These are phyloP conservation scores for Parascotia fuliginaria DNA, from an alignment of 2,888 invertebrate genomes.

Conservation along the genomic window DNA sequence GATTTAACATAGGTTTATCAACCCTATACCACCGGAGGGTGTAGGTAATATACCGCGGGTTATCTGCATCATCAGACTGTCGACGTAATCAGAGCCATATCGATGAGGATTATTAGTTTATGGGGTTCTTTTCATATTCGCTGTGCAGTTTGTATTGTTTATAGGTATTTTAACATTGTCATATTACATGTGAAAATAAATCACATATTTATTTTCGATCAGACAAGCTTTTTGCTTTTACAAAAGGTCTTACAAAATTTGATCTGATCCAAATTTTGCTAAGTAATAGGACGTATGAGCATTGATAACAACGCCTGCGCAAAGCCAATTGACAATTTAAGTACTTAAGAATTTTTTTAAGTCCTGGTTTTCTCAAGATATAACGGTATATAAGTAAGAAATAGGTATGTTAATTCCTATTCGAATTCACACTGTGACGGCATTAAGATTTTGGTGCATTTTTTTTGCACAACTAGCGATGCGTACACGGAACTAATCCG, in stretches of 20 bases:
- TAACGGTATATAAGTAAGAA: no score
- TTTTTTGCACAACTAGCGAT: conserved; percentile 49
- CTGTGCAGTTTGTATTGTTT: conserved; percentile 33
- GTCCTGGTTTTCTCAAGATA: no score
- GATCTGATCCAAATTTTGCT: no score
- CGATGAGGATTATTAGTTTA: conserved; percentile 54
- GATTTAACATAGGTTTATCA: conserved; percentile 39
- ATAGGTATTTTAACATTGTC: no score
- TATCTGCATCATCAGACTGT: conserved; percentile 76
- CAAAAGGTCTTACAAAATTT: no score
- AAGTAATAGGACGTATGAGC: no score
- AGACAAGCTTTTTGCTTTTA: no score
- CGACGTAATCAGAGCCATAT: conserved; percentile 66
- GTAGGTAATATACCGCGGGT: conserved; percentile 73
- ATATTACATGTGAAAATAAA: no score
- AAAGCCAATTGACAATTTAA: no score
- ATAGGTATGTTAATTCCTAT: no score
- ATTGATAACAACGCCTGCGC: no score
- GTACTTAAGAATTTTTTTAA: no score
- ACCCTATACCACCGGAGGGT: conserved; percentile 67
- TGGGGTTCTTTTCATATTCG: conserved; percentile 38
- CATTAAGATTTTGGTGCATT: conserved; percentile 12
- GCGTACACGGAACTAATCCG: conserved; percentile 74
- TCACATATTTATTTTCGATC: neutral
- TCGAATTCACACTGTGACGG: conserved; percentile 24